Evolutionary conservation across 2,113 vertebrate genomes (phyloP).

Genomic region (Polypterus senegalus): DNA sequence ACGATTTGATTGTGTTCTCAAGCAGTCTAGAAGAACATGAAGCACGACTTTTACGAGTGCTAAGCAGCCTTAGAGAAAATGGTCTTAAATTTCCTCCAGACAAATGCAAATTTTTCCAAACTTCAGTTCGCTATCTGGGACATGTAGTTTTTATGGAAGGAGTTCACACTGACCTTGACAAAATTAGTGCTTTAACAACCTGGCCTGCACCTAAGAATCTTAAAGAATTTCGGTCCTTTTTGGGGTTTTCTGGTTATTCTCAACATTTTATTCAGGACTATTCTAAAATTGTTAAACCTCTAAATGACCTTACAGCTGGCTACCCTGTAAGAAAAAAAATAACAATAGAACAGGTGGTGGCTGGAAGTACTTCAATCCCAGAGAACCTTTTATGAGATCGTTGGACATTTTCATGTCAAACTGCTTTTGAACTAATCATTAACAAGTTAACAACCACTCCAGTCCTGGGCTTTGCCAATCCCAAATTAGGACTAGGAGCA

Average conservation of each 20-base stretch:
- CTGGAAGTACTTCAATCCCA: constrained; percentile 2
- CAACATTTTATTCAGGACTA: constrained; percentile 1
- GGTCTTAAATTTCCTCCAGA: constrained; percentile 5
- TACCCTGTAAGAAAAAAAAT: constrained; percentile 7
- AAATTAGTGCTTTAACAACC: constrained; percentile 11
- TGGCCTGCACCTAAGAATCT: constrained; percentile 3
- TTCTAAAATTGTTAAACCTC: neutral
- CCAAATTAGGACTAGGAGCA: neutral
- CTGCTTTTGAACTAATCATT: neutral
- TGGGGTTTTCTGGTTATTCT: constrained; percentile 1
- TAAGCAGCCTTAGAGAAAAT: neutral
- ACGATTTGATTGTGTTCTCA: constrained; percentile 9
- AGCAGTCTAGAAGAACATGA: constrained; percentile 13
- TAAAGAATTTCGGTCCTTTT: neutral
- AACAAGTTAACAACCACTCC: constrained; percentile 7
- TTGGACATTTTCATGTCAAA: neutral
- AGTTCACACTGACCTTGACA: constrained; percentile 4
- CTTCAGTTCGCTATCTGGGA: constrained; percentile 10
- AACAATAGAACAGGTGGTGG: neutral
- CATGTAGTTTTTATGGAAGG: constrained; percentile 9
- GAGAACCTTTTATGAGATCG: neutral
- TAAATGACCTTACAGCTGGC: constrained; percentile 5
- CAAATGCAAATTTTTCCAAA: constrained; percentile 10
- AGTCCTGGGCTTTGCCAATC: constrained; percentile 11
- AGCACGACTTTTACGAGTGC: constrained; percentile 1